Percentiles rank a stretch among this genome's conserved stretches.
These are phyloP conservation scores for Ptychadena robeensis DNA, from an alignment of 2,797 vertebrate genomes.

Conservation along the genomic window DNA sequence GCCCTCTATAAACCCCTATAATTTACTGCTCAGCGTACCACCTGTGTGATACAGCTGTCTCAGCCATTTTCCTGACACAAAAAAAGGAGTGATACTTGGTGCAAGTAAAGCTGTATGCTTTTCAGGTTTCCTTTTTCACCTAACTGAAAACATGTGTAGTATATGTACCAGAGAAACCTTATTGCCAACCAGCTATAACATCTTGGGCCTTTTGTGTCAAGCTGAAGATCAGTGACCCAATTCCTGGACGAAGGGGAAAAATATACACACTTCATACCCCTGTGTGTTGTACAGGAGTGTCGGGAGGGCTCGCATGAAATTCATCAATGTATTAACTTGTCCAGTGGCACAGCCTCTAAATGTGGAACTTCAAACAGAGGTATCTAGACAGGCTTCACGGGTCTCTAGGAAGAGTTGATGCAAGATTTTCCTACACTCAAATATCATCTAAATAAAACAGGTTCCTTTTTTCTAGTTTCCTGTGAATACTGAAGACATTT, in stretches of 20 bases:
- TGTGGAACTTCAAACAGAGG: constrained; percentile 14
- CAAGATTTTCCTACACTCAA: constrained; percentile 25
- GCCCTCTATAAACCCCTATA: constrained; percentile 68
- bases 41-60: constrained; percentile 71
- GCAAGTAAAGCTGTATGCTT: constrained; percentile 65
- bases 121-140: constrained; percentile 66
- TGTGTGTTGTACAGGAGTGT: constrained; percentile 39
- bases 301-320: constrained; percentile 20
- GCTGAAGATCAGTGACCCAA: constrained; percentile 18
- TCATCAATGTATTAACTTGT: constrained; percentile 48
- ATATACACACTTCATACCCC: constrained; percentile 50
- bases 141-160: constrained; percentile 68
- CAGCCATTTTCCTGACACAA: constrained; percentile 62
- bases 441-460: constrained; percentile 37
- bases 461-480: background rate
- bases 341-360: constrained; percentile 12
- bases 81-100: constrained; percentile 68
- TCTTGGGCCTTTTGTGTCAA: constrained; percentile 42
- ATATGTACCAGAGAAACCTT: constrained; percentile 46
- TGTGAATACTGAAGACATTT: background rate
- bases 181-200: constrained; percentile 57
- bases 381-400: constrained; percentile 22
- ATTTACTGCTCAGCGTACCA: constrained; percentile 68
- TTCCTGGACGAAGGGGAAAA: constrained; percentile 33
- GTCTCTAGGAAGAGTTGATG: background rate